Base-by-base conservation (phyloP, 2,113 vertebrate species). In the Gobio gobio region DNA sequence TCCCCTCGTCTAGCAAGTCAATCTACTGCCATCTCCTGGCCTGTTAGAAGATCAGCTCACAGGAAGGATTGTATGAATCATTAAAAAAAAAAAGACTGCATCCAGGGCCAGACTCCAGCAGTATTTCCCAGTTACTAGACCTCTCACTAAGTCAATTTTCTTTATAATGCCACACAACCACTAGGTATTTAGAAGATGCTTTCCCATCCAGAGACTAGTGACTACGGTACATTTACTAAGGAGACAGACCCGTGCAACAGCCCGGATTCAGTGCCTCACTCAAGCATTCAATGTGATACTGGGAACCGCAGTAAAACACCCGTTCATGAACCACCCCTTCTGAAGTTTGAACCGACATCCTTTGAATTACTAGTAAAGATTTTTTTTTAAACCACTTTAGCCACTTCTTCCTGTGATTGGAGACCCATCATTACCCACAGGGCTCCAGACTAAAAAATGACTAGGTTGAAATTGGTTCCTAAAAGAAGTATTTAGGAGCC, bases 1-100 rank as follows among this genome's bases (percentile, higher is more conserved):
- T 83, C 26, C 84, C 86, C 87, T 86, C 87, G 88, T 89, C 88
- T 84, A 79, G 84, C 79, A 86, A 84, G 76, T 59, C 77, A 78
- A 47, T 58, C 54, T 51, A 59, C 61, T 77, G 78, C 85, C 85
- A 66, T 83, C 85, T 88, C 54, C 54, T 86, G 87, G 72, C 80
- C 61, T 4, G 59, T 7, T 72, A 56, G 13, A 85, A 40, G 40
- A 79, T 13, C 33, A 45, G 29, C 36, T 74, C 22, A 33, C 33
- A 58, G 54, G 3, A 76, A 8, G 51, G 43, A 58, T 40, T 22
- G 14, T 20, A 18, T 43, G 56, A 43, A 14, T 18, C 4, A 29
- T 12, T 29, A 1, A 29, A 29, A 3, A 72, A 16, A 40, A 75
- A 40, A 63, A 82, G 59, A 64, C 56, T 47, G 29, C 40, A 63